Conservation (phyloP, 2,888 invertebrate genomes). For the Coelopa pilipes region DNA sequence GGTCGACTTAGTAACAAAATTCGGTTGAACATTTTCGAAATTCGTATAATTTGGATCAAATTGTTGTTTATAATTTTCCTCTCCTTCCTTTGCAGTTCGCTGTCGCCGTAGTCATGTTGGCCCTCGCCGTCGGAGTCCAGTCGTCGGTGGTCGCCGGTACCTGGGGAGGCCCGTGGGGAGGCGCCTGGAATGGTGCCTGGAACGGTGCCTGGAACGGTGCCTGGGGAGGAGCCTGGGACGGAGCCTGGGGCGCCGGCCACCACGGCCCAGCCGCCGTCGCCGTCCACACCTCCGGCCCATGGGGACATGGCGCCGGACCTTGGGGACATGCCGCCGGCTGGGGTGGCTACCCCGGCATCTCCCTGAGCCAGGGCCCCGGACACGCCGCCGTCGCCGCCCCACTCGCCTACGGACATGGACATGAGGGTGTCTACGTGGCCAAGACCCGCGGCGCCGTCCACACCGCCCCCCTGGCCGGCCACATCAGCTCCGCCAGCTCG, state of each 20-base stretch:
- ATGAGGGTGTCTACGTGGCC: slow-evolving; percentile 56
- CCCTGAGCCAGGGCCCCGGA: slow-evolving; percentile 58
- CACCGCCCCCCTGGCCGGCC: slow-evolving; percentile 68
- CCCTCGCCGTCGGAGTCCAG: slow-evolving; percentile 61
- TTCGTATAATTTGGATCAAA: too few relatives aligned
- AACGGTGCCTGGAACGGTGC: slow-evolving; percentile 22
- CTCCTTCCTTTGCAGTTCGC: slow-evolving; percentile 51
- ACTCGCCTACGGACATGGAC: slow-evolving; percentile 46
- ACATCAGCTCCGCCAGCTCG: slow-evolving; percentile 54
- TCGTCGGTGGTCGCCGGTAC: slow-evolving; percentile 58
- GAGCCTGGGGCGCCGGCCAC: not conserved
- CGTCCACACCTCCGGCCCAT: slow-evolving; percentile 46
- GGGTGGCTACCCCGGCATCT: slow-evolving; percentile 66
- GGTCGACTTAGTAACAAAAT: too few relatives aligned
- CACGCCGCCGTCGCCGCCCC: slow-evolving; percentile 52
- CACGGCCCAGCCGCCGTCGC: slow-evolving; percentile 49
- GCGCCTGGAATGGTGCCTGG: slow-evolving; percentile 22
- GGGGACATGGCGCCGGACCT: slow-evolving; percentile 47
- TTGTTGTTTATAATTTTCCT: not conserved
- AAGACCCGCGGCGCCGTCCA: slow-evolving; percentile 68
- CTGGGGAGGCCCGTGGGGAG: slow-evolving; percentile 50
- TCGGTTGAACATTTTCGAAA: too few relatives aligned
- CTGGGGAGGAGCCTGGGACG: slow-evolving; percentile 23
- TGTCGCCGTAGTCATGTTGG: slow-evolving; percentile 58
- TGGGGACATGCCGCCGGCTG: slow-evolving; percentile 66